These are phyloP conservation scores for Cnemophilus loriae DNA, from an alignment of 2,113 vertebrate genomes.

Conservation along the genomic window DNA sequence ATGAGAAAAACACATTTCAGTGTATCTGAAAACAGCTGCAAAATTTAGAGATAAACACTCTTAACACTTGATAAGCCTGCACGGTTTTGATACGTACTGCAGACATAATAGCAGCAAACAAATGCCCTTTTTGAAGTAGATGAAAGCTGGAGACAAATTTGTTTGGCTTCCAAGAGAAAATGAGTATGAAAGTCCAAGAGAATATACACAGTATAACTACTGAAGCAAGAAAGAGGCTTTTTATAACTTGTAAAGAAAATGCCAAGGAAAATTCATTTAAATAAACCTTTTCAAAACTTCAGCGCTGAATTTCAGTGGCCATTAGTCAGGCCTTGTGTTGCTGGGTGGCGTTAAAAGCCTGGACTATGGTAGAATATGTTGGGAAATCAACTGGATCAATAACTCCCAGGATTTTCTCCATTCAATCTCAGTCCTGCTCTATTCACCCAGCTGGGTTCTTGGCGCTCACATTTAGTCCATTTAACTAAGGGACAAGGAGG, in stretches of 20 bases:
- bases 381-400: background rate
- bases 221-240: slow-evolving; percentile 14
- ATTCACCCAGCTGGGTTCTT: slow-evolving; percentile 17
- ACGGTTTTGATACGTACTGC: background rate
- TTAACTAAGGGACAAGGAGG: slow-evolving; percentile 40
- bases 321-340: background rate
- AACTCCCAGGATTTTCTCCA: background rate
- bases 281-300: background rate
- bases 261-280: background rate
- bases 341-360: background rate
- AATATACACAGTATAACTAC: background rate
- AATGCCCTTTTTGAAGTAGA: slow-evolving; percentile 22
- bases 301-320: background rate
- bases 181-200: background rate
- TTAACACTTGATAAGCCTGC: slow-evolving; percentile 66
- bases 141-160: slow-evolving; percentile 49
- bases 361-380: background rate
- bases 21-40: slow-evolving; percentile 55
- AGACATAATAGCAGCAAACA: background rate
- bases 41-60: slow-evolving; percentile 67
- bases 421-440: background rate
- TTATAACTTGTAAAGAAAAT: slow-evolving; percentile 2
- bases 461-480: background rate
- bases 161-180: slow-evolving; percentile 19
- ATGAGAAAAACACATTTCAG: slow-evolving; percentile 56